Percentiles rank a stretch among this genome's conserved stretches.
Evolutionary conservation across 2,113 vertebrate genomes (phyloP).

Genomic region (Burhinus bistriatus): DNA sequence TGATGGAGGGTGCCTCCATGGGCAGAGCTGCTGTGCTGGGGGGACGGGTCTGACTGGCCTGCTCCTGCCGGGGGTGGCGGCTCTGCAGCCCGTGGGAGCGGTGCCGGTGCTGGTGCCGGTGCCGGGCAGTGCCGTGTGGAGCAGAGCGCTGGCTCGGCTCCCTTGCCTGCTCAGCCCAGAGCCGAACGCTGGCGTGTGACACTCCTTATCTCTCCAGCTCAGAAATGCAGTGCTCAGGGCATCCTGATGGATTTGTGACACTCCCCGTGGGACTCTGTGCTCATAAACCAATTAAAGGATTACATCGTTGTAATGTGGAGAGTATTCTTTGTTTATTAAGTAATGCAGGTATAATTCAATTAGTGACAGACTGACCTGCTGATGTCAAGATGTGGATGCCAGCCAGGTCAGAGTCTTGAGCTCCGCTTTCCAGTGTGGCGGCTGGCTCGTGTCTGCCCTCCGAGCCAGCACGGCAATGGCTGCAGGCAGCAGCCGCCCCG

Average conservation of each 20-base stretch:
- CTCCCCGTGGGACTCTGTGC: conserved; percentile 5
- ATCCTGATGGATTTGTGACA: conserved; percentile 61
- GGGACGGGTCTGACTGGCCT: rapidly evolving
- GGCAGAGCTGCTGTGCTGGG: background rate
- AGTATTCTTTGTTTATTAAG: conserved; percentile 55
- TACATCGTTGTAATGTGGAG: conserved; percentile 37
- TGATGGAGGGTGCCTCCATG: rapidly evolving
- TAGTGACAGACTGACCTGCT: conserved; percentile 21
- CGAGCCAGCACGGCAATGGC: rapidly evolving
- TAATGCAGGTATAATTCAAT: conserved; percentile 59
- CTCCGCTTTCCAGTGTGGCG: background rate
- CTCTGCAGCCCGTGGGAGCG: rapidly evolving
- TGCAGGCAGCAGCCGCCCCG: background rate
- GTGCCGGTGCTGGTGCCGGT: background rate
- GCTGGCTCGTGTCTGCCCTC: background rate
- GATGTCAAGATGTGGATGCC: conserved; percentile 6
- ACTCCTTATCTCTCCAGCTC: conserved; percentile 45
- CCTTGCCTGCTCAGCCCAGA: background rate
- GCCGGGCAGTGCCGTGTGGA: background rate
- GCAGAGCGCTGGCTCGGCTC: background rate
- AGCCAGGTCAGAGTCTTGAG: background rate
- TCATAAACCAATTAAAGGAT: conserved; percentile 63
- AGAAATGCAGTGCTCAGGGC: conserved; percentile 10
- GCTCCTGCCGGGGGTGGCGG: background rate
- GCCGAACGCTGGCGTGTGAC: background rate